Percentiles rank a stretch among this genome's conserved stretches.
These are phyloP conservation scores for Noctua janthina DNA, from an alignment of 2,888 invertebrate species.

Conservation along the genomic window DNA sequence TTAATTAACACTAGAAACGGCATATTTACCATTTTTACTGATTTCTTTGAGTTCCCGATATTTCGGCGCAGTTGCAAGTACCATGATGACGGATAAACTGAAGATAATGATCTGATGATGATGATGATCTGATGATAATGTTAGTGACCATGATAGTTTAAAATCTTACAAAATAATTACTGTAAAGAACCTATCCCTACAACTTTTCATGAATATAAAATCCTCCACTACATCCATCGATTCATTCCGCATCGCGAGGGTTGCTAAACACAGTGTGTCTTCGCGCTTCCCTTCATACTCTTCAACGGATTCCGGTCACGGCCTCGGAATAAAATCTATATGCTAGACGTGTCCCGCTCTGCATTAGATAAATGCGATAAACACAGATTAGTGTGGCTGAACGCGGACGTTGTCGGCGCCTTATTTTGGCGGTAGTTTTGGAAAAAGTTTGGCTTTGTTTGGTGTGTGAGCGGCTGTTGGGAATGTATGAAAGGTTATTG, in stretches of 20 bases:
- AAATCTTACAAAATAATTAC: slow-evolving; percentile 16
- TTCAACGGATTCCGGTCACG: slow-evolving; percentile 72
- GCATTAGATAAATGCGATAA: slow-evolving; percentile 68
- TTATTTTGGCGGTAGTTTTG: slow-evolving; percentile 33
- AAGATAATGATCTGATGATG: too few relatives aligned
- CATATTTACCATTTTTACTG: too few relatives aligned
- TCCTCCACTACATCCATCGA: slow-evolving; percentile 63
- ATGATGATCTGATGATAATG: too few relatives aligned
- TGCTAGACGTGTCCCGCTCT: slow-evolving; percentile 71
- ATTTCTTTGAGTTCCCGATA: too few relatives aligned
- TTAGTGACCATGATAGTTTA: too few relatives aligned
- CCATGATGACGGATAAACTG: too few relatives aligned
- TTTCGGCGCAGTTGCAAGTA: too few relatives aligned
- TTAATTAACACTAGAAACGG: too few relatives aligned
- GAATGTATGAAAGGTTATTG: slow-evolving; percentile 12
- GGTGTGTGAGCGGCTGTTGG: not conserved
- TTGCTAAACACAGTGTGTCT: slow-evolving; percentile 75
- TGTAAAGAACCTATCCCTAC: not conserved
- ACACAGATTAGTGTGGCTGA: slow-evolving; percentile 65
- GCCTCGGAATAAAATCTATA: slow-evolving; percentile 72
- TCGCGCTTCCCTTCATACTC: slow-evolving; percentile 63
- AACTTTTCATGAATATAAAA: slow-evolving; percentile 34
- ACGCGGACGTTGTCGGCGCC: slow-evolving; percentile 44
- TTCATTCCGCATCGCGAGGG: slow-evolving; percentile 63
- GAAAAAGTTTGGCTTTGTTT: slow-evolving; percentile 7